Base-by-base conservation (phyloP, 2,888 invertebrate species). In the Eucriotettix oculatus region DNA sequence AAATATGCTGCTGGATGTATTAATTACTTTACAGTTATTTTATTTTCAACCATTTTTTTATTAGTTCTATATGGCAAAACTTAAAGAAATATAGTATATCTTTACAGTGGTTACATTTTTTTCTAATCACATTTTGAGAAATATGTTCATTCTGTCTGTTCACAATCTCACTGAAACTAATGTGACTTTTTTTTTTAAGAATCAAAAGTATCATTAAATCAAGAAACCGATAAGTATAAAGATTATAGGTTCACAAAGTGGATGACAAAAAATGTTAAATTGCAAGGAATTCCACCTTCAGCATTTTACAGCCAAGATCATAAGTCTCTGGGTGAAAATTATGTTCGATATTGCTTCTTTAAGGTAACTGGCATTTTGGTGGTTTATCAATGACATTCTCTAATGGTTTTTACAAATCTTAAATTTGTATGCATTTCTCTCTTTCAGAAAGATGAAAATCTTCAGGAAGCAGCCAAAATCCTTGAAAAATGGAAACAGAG, bases 181-280 rank as follows among this genome's bases (percentile, higher is more conserved):
- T 57, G 42, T 16, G 10, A 16, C 5, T 42, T 57, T 42, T 41
- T 41, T 59, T 73, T 74, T 10, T 71, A n/a, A 82, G 86, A 75
- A 48, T 74, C 77, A 17, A 85, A 86, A 71, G 80, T 87, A 10
- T 83, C 87, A 70, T 74, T 91, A 10, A 78, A 77, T 1, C 72
- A 80, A 0, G 90, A 91, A 72, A 75, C 71, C 0, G 91, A 91
- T 69, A 78, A 79, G 66, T 80, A 84, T 68, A 84, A 82, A 63
- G 99, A 99, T 76, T 95, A 92, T 72, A 82, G 82, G 65, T 98
- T 99, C 73, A 93, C 94, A 0, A 91, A 95, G 74, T 98, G 96
- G 89, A 86, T 99, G 80, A 89, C 89, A 0, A 92, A 90, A 70
- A 90, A 94, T 69, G 84, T 91, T 67, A 93, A 95, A 54, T 76